Conservation (phyloP, 2,113 vertebrate species). For the Zosterops lateralis region DNA sequence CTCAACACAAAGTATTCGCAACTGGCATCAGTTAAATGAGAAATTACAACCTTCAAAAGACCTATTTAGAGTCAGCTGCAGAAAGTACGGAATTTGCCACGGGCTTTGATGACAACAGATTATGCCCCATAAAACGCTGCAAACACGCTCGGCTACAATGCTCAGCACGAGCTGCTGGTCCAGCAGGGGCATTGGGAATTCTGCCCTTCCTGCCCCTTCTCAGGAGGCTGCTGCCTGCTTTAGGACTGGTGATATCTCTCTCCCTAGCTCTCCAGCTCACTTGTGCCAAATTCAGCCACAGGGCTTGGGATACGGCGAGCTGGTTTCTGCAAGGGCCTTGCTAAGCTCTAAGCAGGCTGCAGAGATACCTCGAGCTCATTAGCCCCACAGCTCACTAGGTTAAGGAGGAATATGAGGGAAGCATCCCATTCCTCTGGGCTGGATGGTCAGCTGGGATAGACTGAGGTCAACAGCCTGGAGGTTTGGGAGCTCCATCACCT, state of each 20-base stretch:
- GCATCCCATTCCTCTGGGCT: neutral
- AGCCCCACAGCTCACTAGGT: neutral
- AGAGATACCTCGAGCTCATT: neutral
- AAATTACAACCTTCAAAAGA: constrained; percentile 77
- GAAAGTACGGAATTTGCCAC: constrained; percentile 66
- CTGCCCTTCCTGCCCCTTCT: neutral
- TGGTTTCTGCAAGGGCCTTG: neutral
- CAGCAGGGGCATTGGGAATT: neutral
- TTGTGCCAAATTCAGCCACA: neutral
- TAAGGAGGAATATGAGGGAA: neutral
- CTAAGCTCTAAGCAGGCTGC: neutral
- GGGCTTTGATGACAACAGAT: constrained; percentile 67
- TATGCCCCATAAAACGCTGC: constrained; percentile 10
- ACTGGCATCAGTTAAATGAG: constrained; percentile 74
- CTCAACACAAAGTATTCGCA: constrained; percentile 73
- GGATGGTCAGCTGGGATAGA: neutral
- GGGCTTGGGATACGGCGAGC: neutral
- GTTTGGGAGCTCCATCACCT: neutral
- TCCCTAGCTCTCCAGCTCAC: neutral
- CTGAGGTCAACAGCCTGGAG: neutral
- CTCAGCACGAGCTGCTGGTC: neutral
- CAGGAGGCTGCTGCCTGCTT: neutral
- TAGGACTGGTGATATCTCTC: neutral
- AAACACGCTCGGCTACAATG: neutral
- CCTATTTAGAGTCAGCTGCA: constrained; percentile 71